phyloP scores from a whole-genome alignment of 1,140 invertebrate species.

The Leguminivora glycinivorella region DNA sequence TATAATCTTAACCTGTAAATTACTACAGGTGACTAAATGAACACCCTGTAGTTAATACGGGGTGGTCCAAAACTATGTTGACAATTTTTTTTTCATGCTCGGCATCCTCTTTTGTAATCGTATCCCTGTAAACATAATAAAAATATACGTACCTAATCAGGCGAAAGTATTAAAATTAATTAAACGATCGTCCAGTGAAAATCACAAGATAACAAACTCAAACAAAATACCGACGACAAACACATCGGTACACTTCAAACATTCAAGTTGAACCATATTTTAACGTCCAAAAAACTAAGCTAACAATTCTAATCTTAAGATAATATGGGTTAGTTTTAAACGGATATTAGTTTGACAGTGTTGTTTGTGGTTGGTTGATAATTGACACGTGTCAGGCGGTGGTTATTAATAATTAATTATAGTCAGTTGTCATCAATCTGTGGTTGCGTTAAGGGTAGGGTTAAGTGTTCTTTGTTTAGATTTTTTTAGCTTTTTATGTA shows the following conservation, averaged over 20 bases:
- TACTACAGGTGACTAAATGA: too few relatives aligned
- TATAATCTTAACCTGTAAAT: too few relatives aligned
- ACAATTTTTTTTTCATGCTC: too few relatives aligned
- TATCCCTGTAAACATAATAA: too few relatives aligned
- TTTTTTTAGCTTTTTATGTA: too few relatives aligned
- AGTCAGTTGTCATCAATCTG: constrained; percentile 33
- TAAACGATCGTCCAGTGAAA: neutral
- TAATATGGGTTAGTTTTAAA: neutral
- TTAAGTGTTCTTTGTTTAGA: constrained; percentile 23
- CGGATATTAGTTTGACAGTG: neutral
- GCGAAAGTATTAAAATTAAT: too few relatives aligned
- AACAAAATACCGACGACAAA: constrained; percentile 19
- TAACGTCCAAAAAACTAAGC: neutral
- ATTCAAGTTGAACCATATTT: neutral
- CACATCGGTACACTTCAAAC: constrained; percentile 26
- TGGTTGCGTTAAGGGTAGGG: constrained; percentile 33
- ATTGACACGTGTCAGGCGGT: constrained; percentile 29
- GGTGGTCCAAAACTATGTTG: too few relatives aligned
- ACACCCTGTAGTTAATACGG: too few relatives aligned
- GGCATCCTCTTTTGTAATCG: too few relatives aligned
- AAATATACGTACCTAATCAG: too few relatives aligned
- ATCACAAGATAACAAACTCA: neutral
- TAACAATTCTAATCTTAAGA: too few relatives aligned
- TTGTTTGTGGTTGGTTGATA: constrained; percentile 48
- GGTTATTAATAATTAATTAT: constrained; percentile 62